Evolutionary conservation across 2,888 invertebrate species (phyloP), one percentile per base, ranked within the genome.

Genomic region (Machimus rusticus): DNA sequence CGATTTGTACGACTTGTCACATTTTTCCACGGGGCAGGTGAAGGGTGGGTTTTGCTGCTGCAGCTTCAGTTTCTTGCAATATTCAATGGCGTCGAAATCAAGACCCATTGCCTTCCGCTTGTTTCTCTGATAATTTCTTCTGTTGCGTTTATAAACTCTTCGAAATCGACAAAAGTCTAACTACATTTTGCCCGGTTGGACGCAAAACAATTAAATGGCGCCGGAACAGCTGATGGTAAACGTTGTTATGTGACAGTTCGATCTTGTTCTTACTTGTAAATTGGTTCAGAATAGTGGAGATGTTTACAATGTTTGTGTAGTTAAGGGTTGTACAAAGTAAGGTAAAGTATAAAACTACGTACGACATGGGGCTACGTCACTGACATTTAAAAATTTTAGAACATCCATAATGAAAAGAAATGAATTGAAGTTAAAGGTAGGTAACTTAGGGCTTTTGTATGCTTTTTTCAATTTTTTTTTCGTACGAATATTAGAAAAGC

Each of bases 81-180:
- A 97, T 92, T 96, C 96, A 90, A 96, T 94, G 90, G 97, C 96
- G 94, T 98, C 97, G 93, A 97, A 97, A 93, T 97, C 97, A 90
- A 97, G 94, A 90, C 96, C 96, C 96, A 96, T 96, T 93, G 92
- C 87, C 51, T n/a, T 55, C n/a, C 9, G 34, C 28, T 28, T 57
- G 8, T 31, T 34, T 9, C 12, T 5, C 16, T 51, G 55, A 23
- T 82, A 57, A n/a, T 82, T 34, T 46, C 14, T 5, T 46, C 19
- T 3, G 6, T 79, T 43, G 14, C 46, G 43, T 23, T 79, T 46
- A 43, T 39, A 43, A 79, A 82, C n/a, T 51, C 34, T 9, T 0
- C 6, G 19, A 43, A 46, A 14, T 31, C 5, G 1, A 16, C 16
- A 28, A 55, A 81, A 57, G 1, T 57, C 9, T 55, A 51, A 51